Evolutionary conservation across 2,113 vertebrate species (phyloP).

Genomic region (Mus spicilegus): DNA sequence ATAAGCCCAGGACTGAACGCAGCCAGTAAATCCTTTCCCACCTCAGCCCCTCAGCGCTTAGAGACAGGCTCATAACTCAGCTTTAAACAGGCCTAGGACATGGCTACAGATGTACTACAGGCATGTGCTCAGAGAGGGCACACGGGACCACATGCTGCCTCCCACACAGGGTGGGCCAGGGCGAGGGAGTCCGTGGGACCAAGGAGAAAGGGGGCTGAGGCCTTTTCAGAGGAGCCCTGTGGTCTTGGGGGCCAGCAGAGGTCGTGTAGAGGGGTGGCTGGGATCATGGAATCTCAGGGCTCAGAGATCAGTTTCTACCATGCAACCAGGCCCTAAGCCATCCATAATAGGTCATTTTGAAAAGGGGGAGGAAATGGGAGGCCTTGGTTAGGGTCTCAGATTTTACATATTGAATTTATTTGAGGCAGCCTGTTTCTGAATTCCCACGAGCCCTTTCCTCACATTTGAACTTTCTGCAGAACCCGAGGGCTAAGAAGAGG

Average conservation of each 20-base stretch:
- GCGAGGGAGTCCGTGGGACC: rapidly evolving
- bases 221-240: neutral
- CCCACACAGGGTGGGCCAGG: neutral
- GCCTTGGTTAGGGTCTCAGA: neutral
- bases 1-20: constrained; percentile 59
- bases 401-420: constrained; percentile 66
- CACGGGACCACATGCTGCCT: neutral
- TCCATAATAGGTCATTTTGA: neutral
- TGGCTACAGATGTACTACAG: constrained; percentile 50
- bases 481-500: neutral
- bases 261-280: neutral
- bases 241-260: neutral
- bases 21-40: constrained; percentile 64
- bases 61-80: constrained; percentile 76
- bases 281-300: neutral
- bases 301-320: neutral
- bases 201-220: neutral
- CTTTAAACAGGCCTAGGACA: constrained; percentile 62
- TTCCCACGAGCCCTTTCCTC: constrained; percentile 18
- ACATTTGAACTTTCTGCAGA: constrained; percentile 36
- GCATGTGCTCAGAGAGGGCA: neutral
- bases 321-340: neutral
- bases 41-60: constrained; percentile 53
- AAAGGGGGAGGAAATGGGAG: neutral
- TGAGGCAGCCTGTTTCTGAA: constrained; percentile 45